Conservation (phyloP, 23 tunicate species). For the Trididemnum clinides region DNA sequence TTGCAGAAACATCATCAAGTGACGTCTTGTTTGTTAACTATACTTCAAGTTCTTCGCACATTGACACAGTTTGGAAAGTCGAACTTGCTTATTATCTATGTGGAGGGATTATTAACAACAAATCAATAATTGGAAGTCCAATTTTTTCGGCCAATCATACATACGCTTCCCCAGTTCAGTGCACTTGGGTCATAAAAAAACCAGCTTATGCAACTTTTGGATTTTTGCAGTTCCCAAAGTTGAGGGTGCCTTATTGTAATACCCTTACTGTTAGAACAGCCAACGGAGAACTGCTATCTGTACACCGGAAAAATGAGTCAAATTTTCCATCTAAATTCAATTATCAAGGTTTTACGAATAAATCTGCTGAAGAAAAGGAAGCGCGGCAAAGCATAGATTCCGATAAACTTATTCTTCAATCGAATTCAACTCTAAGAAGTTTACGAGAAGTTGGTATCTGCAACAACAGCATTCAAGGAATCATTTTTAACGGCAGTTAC, state of each 20-base stretch:
- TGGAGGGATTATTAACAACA: background rate
- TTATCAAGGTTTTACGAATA: background rate
- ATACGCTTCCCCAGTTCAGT: background rate
- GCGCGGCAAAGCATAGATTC: background rate
- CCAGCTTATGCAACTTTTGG: background rate
- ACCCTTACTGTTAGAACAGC: background rate
- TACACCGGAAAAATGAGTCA: background rate
- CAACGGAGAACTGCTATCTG: background rate
- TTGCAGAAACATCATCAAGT: background rate
- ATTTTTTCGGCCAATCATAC: background rate
- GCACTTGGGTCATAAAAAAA: background rate
- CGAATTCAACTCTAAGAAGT: background rate
- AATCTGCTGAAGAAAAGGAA: background rate
- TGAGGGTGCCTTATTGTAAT: background rate
- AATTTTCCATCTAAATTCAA: background rate
- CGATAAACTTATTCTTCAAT: too few species aligned
- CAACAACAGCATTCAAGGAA: background rate
- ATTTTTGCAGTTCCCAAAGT: background rate
- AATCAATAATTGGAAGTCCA: constrained; percentile 5
- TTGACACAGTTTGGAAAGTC: background rate
- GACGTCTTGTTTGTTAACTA: background rate
- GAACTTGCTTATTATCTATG: background rate
- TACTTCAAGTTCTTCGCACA: background rate
- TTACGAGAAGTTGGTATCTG: background rate
- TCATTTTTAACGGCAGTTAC: background rate